phyloP scores from a whole-genome alignment of 1,140 invertebrate species.

The Anadara kagoshimensis region DNA sequence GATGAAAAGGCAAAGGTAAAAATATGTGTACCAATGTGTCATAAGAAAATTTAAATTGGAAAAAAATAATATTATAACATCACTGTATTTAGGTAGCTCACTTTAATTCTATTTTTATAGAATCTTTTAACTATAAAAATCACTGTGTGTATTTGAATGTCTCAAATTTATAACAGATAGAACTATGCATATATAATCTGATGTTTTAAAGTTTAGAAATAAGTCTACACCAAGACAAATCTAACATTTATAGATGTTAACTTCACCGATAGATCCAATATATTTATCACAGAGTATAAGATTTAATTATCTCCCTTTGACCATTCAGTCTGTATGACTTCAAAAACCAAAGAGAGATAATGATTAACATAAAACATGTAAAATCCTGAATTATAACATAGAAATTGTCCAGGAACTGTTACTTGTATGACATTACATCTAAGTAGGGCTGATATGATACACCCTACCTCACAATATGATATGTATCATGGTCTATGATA shows the following conservation, averaged over 20 bases:
- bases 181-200: not conserved
- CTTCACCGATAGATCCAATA: not conserved
- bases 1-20: slow-evolving; percentile 80
- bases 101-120: not conserved
- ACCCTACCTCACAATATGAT: too few relatives aligned
- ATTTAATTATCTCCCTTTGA: too few relatives aligned
- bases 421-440: too few relatives aligned
- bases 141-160: not conserved
- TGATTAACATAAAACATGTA: too few relatives aligned
- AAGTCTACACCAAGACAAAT: not conserved
- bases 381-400: too few relatives aligned
- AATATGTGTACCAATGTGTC: not conserved
- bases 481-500: too few relatives aligned
- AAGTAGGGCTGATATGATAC: too few relatives aligned
- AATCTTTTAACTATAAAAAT: not conserved
- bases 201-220: not conserved
- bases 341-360: too few relatives aligned
- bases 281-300: too few relatives aligned
- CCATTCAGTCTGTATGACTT: too few relatives aligned
- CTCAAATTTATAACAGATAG: not conserved
- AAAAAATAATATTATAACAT: not conserved
- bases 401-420: too few relatives aligned
- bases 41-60: not conserved
- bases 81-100: not conserved
- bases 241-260: not conserved